A percentile compares a stretch with the other conserved stretches of the same genome.
Evolutionary conservation across 2,888 invertebrate genomes (phyloP).

Genomic region (Oligia fasciuncula): DNA sequence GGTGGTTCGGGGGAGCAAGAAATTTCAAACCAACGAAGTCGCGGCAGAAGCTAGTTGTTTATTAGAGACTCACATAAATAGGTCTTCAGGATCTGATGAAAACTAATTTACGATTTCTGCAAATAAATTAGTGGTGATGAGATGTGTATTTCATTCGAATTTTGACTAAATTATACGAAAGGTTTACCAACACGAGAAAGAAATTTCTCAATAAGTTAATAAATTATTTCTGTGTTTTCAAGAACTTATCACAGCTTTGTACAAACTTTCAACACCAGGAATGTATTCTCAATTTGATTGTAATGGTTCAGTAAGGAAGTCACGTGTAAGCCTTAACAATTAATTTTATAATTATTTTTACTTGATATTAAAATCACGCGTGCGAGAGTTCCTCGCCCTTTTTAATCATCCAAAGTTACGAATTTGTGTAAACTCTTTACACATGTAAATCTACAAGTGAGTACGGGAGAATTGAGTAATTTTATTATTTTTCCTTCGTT

Average conservation of each 20-base stretch:
- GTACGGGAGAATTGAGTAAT: conserved; percentile 64
- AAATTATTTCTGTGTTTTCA: conserved; percentile 6
- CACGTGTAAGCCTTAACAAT: conserved; percentile 39
- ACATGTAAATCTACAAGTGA: conserved; percentile 61
- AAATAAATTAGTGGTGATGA: not conserved
- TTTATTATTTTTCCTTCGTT: conserved; percentile 69
- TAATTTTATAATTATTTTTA: conserved; percentile 48
- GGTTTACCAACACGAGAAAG: not conserved
- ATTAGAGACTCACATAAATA: not conserved
- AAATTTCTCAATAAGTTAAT: not conserved
- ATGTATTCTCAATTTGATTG: conserved; percentile 30
- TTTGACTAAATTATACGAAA: conserved; percentile 1
- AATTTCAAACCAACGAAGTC: not conserved
- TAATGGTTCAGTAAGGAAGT: conserved; percentile 34
- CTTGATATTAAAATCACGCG: conserved; percentile 49
- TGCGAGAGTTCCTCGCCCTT: conserved; percentile 37
- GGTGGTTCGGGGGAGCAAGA: not conserved
- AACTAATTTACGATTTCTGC: not conserved
- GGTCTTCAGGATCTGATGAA: not conserved
- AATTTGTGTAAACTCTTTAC: conserved; percentile 59
- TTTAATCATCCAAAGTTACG: conserved; percentile 59
- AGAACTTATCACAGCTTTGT: not conserved
- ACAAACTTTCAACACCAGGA: conserved; percentile 20
- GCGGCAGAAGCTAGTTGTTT: not conserved
- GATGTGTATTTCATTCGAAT: not conserved